Evolutionary conservation across 1,140 invertebrate species (phyloP).

Genomic region (Eumeta japonica): DNA sequence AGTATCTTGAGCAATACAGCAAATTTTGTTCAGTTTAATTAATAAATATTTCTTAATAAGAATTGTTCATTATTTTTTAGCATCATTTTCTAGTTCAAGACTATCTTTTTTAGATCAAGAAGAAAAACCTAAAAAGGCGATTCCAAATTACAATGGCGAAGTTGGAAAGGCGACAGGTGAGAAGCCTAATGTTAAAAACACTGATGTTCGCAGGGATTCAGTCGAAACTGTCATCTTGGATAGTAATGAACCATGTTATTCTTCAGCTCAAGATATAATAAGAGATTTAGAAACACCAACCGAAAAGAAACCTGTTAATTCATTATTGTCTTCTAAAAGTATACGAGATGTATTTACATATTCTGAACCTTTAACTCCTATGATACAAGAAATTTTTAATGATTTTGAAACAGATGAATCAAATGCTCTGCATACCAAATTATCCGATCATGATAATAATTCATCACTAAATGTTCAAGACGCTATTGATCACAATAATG

Average conservation of each 20-base stretch:
- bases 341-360: slow-evolving; percentile 29
- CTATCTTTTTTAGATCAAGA: slow-evolving; percentile 15
- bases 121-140: slow-evolving; percentile 16
- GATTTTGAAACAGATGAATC: slow-evolving; percentile 37
- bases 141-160: slow-evolving; percentile 19
- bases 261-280: slow-evolving; percentile 31
- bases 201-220: slow-evolving; percentile 39
- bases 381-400: slow-evolving; percentile 32
- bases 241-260: slow-evolving; percentile 31
- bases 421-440: too few species aligned
- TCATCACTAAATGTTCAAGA: slow-evolving; percentile 28
- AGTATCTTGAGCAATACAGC: too few species aligned
- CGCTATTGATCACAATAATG: slow-evolving; percentile 8
- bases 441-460: slow-evolving; percentile 17
- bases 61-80: slow-evolving; percentile 17
- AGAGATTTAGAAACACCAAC: slow-evolving; percentile 22
- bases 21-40: too few species aligned
- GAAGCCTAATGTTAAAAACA: slow-evolving; percentile 23
- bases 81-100: too few species aligned
- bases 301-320: too few species aligned
- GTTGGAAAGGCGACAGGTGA: slow-evolving; percentile 30
- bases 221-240: slow-evolving; percentile 38
- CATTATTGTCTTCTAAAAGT: too few species aligned
- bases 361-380: slow-evolving; percentile 33
- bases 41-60: too few species aligned